Evolutionary conservation across 1,140 invertebrate genomes (phyloP), one percentile per base, ranked within the genome.

Genomic region (Nasonia giraulti): DNA sequence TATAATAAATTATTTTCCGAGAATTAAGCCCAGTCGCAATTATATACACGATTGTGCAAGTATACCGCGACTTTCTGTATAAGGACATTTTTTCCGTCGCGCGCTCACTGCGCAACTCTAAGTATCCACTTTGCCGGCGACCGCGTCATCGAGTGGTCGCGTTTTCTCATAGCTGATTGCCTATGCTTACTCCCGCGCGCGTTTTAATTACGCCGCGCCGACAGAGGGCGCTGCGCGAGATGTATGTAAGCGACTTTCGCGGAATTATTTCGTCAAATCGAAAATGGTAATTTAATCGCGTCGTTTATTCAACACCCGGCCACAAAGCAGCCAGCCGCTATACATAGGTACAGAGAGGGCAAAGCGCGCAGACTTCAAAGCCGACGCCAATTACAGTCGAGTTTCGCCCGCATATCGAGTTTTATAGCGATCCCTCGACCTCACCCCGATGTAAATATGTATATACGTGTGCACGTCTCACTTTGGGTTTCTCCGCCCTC

Each of bases 351-450:
- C 40, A 23, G 81, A 55, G 27, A 27, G 27, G 27, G 81, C 66
- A 88, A 87, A 88, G 86, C 77, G 86, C 77, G 79, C 83, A 87
- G 88, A 90, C 86, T 88, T 89, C 89, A 90, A 90, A 90, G 87
- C 84, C 86, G 82, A 87, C 88, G 88, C 88, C 89, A 89, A 90
- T 89, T 90, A 89, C 87, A 86, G 89, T 87, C 74, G 83, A 80
- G 80, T 85, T 85, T 85, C 85, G 62, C 23, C 31, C 68, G 86
- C 86, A 27, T 1, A 27, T 27, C 87, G 80, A 44, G 23, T 76
- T 74, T 82, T 81, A 66, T 27, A 27, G 27, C 27, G 33, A 71
- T 68, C 80, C 40, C 62, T 77, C 33, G 37, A 33, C 37, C 75
- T 37, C n/a, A 37, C 71, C 55, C 66, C 55, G 47, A 73, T 17